Evolutionary conservation across 2,113 vertebrate genomes (phyloP).

Genomic region (Panthera tigris): DNA sequence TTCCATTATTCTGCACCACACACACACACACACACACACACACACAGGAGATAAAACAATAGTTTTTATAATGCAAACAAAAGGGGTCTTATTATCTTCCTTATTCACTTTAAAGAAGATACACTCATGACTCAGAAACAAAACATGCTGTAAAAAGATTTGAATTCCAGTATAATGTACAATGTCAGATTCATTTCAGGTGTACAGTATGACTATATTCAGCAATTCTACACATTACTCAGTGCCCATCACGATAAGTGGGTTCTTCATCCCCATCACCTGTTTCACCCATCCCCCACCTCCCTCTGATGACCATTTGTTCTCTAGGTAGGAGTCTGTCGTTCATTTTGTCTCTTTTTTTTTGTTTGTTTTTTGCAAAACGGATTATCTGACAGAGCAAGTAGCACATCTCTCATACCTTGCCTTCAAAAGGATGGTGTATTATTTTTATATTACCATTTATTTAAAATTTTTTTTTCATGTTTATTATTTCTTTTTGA

Average conservation of each 20-base stretch:
- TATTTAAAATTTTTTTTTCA: no score
- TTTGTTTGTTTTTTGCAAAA: not conserved
- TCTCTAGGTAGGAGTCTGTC: not conserved
- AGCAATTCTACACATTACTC: not conserved
- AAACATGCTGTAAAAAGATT: not conserved
- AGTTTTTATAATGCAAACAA: conserved; percentile 34
- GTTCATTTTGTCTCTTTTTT: not conserved
- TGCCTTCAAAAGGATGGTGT: not conserved
- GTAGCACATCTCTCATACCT: not conserved
- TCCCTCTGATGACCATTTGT: not conserved
- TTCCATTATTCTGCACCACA: not conserved
- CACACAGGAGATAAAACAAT: not conserved
- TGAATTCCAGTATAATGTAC: not conserved
- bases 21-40: not conserved
- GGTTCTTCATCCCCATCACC: not conserved
- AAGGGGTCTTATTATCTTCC: not conserved
- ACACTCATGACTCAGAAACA: conserved; percentile 33
- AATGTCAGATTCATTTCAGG: not conserved
- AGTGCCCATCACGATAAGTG: not conserved
- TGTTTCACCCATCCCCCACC: not conserved
- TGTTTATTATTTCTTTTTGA: no score
- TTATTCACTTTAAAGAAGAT: conserved; percentile 12
- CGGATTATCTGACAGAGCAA: not conserved
- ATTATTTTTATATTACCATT: not conserved
- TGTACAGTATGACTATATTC: not conserved